phyloP scores from a whole-genome alignment of 2,888 invertebrate species.

The Calameuta pallipes region DNA sequence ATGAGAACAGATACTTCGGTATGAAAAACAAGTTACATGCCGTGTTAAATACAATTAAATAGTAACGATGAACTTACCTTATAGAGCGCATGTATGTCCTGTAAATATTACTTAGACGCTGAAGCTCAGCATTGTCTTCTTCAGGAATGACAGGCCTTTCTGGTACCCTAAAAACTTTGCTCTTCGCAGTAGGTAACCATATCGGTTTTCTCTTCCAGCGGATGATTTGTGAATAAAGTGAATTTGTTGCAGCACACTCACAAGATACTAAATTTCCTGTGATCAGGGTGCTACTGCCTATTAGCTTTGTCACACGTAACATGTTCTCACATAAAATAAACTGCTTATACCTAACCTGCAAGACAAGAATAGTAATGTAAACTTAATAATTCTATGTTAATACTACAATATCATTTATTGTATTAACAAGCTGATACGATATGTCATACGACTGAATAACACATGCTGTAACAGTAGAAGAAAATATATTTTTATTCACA shows the following conservation, averaged over 20 bases:
- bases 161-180: constrained; percentile 80
- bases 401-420: background rate
- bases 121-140: constrained; percentile 76
- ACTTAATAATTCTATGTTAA: background rate
- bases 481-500: background rate
- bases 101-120: constrained; percentile 78
- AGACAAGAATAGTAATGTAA: background rate
- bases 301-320: constrained; percentile 9
- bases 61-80: constrained; percentile 60
- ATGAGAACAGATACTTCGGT: constrained; percentile 30
- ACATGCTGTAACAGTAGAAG: background rate
- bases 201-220: constrained; percentile 80
- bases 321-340: constrained; percentile 6
- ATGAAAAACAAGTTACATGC: background rate
- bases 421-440: background rate
- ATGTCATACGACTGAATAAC: background rate
- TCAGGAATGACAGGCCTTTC: constrained; percentile 70
- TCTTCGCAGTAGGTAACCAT: constrained; percentile 84
- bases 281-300: constrained; percentile 9
- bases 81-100: constrained; percentile 69
- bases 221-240: constrained; percentile 54
- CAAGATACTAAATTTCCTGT: constrained; percentile 7
- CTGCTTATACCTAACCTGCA: background rate
- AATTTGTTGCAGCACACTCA: constrained; percentile 25
- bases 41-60: background rate